Conservation (phyloP, 2,113 vertebrate genomes). For the Pagrus major region DNA sequence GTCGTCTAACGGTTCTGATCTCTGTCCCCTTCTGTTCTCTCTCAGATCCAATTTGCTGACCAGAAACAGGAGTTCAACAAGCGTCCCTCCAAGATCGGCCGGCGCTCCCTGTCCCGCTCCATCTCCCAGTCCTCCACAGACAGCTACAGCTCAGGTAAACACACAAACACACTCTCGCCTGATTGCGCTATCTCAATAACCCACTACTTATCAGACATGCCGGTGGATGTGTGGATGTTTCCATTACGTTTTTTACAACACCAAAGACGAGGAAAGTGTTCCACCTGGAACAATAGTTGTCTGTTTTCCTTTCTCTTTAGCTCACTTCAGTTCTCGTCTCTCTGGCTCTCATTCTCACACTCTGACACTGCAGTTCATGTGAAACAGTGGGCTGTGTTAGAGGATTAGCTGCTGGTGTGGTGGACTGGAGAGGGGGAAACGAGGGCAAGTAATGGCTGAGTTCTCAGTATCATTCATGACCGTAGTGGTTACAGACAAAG, state of each 20-base stretch:
- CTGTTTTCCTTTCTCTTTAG: neutral
- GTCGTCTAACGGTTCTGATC: constrained; percentile 9
- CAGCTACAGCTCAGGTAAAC: constrained; percentile 97
- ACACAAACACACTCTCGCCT: neutral
- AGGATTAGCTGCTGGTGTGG: constrained; percentile 41
- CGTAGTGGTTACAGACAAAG: neutral
- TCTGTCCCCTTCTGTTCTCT: neutral
- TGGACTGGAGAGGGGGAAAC: neutral
- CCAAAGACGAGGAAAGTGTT: neutral
- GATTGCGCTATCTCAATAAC: neutral
- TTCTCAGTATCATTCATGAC: neutral
- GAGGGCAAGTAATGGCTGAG: neutral
- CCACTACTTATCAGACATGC: neutral
- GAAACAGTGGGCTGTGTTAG: constrained; percentile 46
- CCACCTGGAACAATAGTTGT: constrained; percentile 18
- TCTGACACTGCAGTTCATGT: constrained; percentile 31
- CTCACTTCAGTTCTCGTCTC: constrained; percentile 13
- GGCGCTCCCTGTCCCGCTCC: constrained; percentile 96
- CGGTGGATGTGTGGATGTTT: neutral
- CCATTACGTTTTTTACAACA: neutral
- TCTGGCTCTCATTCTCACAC: constrained; percentile 18
- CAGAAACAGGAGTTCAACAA: constrained; percentile 99
- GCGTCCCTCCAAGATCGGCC: constrained; percentile 96
- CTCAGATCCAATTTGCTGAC: constrained; percentile 98
- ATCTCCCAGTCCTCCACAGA: constrained; percentile 99